Evolutionary conservation across 2,113 vertebrate species (phyloP), one percentile per base, ranked within the genome.

Genomic region (Protomyctophum bolini): DNA sequence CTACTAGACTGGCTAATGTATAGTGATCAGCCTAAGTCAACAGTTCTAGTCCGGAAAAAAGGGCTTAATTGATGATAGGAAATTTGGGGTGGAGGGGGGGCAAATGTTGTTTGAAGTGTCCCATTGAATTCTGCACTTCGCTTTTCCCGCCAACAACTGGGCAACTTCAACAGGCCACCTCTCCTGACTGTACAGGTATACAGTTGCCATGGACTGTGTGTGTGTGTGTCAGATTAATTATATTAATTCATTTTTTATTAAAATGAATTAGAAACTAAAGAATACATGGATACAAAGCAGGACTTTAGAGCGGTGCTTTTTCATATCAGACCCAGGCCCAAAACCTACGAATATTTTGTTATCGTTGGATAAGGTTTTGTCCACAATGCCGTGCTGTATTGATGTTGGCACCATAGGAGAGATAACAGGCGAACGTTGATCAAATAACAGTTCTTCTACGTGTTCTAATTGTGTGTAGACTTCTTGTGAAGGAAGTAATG

Each of bases 11-110:
- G 81, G 85, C 81, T 86, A 88, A 86, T 87, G 86, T 87, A 87
- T 89, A 89, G 85, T 88, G 87, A 91, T 91, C 91, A 88, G 87
- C 77, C 81, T 91, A 86, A 88, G 87, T 92, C 89, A 92, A 93
- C 92, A 91, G 86, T 70, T 51, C 77, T 84, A 81, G 82, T 75
- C 72, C 21, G 21, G 58, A 87, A 83, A 85, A 87, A 74, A 63
- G 62, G 59, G 28, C 76, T 88, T 89, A 90, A 91, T 91, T 92
- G 86, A 91, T 89, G 80, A 83, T 83, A 54, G 84, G 82, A 88
- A 85, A 86, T 66, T 72, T 75, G 77, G 67, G 21, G 21, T 21
- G 21, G 21, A 2, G 1, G 21, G 21, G 59, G 66, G 70, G 72
- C 55, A 76, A 87, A 89, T 77, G 70, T 21, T 73, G 60, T 88